Evolutionary conservation across 2,113 vertebrate genomes (phyloP).

Genomic region (Epinephelus moara): DNA sequence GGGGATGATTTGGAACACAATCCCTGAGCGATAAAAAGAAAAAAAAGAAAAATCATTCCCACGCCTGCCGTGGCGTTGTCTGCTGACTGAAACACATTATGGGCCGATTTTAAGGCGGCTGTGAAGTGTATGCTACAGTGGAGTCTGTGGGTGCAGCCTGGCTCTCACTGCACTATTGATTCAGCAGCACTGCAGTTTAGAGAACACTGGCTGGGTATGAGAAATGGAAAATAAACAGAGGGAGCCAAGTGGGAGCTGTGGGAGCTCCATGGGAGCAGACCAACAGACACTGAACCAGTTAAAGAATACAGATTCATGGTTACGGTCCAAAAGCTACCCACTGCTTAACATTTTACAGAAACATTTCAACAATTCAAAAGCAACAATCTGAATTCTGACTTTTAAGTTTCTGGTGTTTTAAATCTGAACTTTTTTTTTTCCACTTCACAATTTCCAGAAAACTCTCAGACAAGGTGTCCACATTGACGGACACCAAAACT

Average conservation of each 20-base stretch:
- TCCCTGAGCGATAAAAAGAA: conserved; percentile 18
- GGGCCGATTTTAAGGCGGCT: conserved; percentile 42
- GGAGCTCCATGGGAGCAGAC: conserved; percentile 32
- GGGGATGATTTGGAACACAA: conserved; percentile 21
- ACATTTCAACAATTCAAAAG: background rate
- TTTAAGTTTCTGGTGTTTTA: background rate
- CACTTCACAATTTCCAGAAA: background rate
- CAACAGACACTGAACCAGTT: conserved; percentile 20
- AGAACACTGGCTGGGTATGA: conserved; percentile 37
- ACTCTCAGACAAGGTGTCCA: too few species aligned
- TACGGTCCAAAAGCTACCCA: conserved; percentile 5
- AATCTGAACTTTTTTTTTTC: background rate
- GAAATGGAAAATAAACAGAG: conserved; percentile 65
- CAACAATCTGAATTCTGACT: background rate
- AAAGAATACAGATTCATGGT: conserved; percentile 29
- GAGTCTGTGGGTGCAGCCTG: conserved; percentile 52
- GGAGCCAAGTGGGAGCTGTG: conserved; percentile 44
- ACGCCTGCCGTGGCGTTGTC: conserved; percentile 24
- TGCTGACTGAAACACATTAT: conserved; percentile 45
- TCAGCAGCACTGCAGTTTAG: conserved; percentile 59
- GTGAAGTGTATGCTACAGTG: conserved; percentile 38
- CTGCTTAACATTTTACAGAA: conserved; percentile 2
- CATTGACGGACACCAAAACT: too few species aligned
- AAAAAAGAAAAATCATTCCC: conserved; percentile 50
- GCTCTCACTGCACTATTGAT: conserved; percentile 62